phyloP scores from a whole-genome alignment of 2,888 invertebrate genomes.

The Mesorhabditis spiculigera region DNA sequence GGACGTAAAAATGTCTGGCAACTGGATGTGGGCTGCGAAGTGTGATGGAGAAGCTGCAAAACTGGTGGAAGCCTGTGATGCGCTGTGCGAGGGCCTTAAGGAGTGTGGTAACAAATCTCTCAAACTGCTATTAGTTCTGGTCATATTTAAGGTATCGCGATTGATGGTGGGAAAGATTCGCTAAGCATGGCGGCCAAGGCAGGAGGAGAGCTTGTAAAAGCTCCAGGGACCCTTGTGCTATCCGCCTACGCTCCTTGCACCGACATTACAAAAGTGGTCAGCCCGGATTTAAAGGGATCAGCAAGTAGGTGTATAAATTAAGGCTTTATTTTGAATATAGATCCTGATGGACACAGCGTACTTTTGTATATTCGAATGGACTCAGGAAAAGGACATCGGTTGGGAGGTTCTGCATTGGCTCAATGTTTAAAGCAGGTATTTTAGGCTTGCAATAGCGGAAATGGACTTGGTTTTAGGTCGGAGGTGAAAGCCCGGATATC shows the following conservation, averaged over 20 bases:
- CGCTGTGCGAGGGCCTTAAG: slow-evolving; percentile 81
- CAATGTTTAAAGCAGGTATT: slow-evolving; percentile 77
- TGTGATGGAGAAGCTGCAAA: slow-evolving; percentile 84
- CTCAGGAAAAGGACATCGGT: slow-evolving; percentile 63
- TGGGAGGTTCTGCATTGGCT: slow-evolving; percentile 88
- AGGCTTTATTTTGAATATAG: not conserved
- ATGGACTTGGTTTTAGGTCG: not conserved
- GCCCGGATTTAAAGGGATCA: slow-evolving; percentile 78
- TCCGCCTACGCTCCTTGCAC: slow-evolving; percentile 93
- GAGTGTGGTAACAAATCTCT: slow-evolving; percentile 52
- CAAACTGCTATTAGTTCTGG: not conserved
- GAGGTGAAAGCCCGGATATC: not conserved
- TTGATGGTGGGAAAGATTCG: slow-evolving; percentile 95
- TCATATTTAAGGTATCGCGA: slow-evolving; percentile 64
- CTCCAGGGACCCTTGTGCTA: slow-evolving; percentile 84
- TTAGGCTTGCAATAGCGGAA: not conserved
- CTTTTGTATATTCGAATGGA: slow-evolving; percentile 75
- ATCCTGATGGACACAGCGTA: slow-evolving; percentile 59
- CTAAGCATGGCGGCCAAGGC: slow-evolving; percentile 92
- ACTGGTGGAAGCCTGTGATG: slow-evolving; percentile 79
- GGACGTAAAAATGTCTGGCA: slow-evolving; percentile 97
- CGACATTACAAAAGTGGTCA: slow-evolving; percentile 77
- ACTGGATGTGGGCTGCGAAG: slow-evolving; percentile 99
- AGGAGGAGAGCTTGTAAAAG: slow-evolving; percentile 58
- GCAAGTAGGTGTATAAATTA: no score